A percentile compares a stretch with the other conserved stretches of the same genome.
These are phyloP conservation scores for Andinoacara biseriatus DNA, from an alignment of 2,113 vertebrate species.

Conservation along the genomic window DNA sequence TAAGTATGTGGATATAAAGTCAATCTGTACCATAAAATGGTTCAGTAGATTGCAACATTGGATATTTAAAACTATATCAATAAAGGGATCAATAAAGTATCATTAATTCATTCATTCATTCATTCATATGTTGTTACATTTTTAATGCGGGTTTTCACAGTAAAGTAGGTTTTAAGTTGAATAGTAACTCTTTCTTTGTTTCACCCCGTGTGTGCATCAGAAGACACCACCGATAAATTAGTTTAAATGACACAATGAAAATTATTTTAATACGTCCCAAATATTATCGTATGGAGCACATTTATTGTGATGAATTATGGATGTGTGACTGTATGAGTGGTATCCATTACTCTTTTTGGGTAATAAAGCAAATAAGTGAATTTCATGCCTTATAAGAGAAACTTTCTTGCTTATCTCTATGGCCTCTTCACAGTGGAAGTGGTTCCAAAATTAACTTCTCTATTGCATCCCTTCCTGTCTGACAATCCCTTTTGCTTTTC, in stretches of 20 bases:
- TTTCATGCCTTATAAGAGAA: neutral
- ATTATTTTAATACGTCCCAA: neutral
- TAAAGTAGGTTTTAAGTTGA: neutral
- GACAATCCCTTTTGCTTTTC: slow-evolving; percentile 30
- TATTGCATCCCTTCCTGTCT: slow-evolving; percentile 16
- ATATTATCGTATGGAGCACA: neutral
- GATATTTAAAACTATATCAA: neutral
- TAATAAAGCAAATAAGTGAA: neutral
- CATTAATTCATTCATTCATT: too few species aligned
- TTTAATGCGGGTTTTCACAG: neutral
- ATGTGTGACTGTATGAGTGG: neutral
- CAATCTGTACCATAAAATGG: neutral
- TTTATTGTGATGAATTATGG: neutral
- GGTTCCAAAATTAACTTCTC: slow-evolving; percentile 42
- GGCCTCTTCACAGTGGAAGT: neutral
- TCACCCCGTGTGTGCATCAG: neutral
- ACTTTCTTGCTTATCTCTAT: neutral
- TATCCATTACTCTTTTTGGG: neutral
- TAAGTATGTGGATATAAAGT: neutral
- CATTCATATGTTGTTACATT: neutral
- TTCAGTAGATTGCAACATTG: neutral
- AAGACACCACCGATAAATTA: neutral
- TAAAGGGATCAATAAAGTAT: too few species aligned
- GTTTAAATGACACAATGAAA: neutral
- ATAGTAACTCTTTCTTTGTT: neutral